Percentiles rank a stretch among this genome's conserved stretches.
These are phyloP conservation scores for Corbicula japonica DNA, from an alignment of 2,888 invertebrate species.

Conservation along the genomic window DNA sequence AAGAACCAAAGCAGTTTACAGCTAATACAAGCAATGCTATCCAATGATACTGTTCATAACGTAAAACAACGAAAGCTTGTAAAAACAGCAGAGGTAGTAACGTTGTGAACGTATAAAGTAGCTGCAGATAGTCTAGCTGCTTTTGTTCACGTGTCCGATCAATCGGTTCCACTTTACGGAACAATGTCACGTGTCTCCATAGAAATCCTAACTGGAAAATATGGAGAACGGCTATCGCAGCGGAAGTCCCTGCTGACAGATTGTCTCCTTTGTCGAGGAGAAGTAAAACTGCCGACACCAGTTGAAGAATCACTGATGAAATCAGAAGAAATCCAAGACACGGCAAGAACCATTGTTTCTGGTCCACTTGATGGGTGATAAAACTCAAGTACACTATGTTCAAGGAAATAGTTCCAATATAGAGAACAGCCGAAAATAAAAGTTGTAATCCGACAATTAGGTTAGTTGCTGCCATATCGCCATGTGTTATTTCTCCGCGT, in stretches of 20 bases:
- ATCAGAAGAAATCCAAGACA: constrained; percentile 91
- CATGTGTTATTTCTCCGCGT: not conserved
- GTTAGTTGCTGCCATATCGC: too few species aligned
- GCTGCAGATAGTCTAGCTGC: constrained; percentile 91
- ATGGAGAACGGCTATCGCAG: constrained; percentile 89
- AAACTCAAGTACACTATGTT: constrained; percentile 85
- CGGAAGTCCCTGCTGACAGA: constrained; percentile 71
- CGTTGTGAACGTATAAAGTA: constrained; percentile 95
- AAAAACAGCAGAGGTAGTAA: constrained; percentile 95
- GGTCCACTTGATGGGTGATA: not conserved
- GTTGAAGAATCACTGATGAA: constrained; percentile 91
- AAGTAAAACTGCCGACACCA: constrained; percentile 87
- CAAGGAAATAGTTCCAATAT: constrained; percentile 73
- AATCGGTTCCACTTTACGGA: constrained; percentile 93
- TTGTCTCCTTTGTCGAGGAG: constrained; percentile 71
- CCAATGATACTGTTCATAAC: constrained; percentile 85
- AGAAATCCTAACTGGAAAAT: constrained; percentile 87
- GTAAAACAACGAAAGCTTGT: constrained; percentile 91
- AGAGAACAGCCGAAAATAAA: constrained; percentile 68
- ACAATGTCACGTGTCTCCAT: constrained; percentile 92
- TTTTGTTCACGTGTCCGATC: constrained; percentile 93
- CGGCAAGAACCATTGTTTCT: constrained; percentile 88
- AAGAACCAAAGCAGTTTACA: constrained; percentile 93
- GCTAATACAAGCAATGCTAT: constrained; percentile 90
- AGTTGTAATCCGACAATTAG: constrained; percentile 76